These are phyloP conservation scores for Stenurella melanura DNA, from an alignment of 2,888 invertebrate species.

Conservation along the genomic window DNA sequence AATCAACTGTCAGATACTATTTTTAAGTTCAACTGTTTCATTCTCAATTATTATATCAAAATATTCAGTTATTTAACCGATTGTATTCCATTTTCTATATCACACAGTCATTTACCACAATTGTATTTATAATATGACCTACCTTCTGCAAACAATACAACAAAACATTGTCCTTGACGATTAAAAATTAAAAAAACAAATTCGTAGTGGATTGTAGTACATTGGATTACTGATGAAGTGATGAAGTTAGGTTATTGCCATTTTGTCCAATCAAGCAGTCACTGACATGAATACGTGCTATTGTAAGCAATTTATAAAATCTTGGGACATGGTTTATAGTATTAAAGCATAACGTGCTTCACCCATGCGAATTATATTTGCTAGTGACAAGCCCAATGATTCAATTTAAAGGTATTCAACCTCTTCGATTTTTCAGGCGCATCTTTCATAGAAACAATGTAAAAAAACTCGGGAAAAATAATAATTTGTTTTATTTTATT, in stretches of 20 bases:
- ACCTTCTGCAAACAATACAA: not conserved
- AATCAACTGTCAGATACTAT: too few species aligned
- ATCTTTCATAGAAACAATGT: not conserved
- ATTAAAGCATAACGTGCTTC: not conserved
- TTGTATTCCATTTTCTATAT: too few species aligned
- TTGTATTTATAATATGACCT: too few species aligned
- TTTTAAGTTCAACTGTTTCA: too few species aligned
- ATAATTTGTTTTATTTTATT: too few species aligned
- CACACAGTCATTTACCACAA: too few species aligned
- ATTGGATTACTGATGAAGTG: not conserved
- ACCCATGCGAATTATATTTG: not conserved
- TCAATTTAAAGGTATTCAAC: constrained; percentile 4
- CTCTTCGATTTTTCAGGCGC: constrained; percentile 2
- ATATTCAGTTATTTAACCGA: too few species aligned
- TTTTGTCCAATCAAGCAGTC: constrained; percentile 3
- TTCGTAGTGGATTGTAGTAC: not conserved
- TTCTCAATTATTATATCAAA: too few species aligned
- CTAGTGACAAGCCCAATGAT: not conserved
- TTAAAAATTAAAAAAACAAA: constrained; percentile 5
- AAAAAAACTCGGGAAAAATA: too few species aligned
- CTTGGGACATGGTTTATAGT: not conserved
- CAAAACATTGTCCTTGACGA: constrained; percentile 19
- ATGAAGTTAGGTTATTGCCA: constrained; percentile 1
- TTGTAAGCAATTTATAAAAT: not conserved
- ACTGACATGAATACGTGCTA: constrained; percentile 5